Evolutionary conservation across 1,140 invertebrate species (phyloP).

Genomic region (Cyclina sinensis): DNA sequence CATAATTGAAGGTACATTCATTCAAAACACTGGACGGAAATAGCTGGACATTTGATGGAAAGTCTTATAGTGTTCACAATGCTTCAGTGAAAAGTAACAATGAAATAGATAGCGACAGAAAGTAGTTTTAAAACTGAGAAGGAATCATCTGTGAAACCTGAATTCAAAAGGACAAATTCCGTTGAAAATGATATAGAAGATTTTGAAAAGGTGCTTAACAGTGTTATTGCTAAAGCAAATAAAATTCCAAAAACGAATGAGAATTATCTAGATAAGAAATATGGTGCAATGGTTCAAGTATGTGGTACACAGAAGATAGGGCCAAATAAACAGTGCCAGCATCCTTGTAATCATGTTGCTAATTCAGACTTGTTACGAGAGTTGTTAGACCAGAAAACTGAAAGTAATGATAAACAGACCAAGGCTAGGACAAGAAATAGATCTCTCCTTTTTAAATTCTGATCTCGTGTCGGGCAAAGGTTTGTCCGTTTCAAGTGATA

Average conservation of each 20-base stretch:
- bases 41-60: conserved; percentile 41
- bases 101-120: background rate
- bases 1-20: conserved; percentile 23
- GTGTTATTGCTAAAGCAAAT: conserved; percentile 23
- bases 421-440: conserved; percentile 49
- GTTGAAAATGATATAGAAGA: conserved; percentile 50
- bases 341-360: conserved; percentile 5
- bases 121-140: background rate
- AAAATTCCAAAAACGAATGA: background rate
- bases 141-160: background rate
- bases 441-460: conserved; percentile 47
- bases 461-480: conserved; percentile 23
- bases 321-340: background rate
- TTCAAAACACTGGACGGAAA: conserved; percentile 46
- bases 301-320: background rate
- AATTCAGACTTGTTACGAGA: conserved; percentile 51
- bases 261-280: background rate
- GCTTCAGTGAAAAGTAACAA: background rate
- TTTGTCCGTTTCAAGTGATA: conserved; percentile 27
- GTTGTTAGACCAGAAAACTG: conserved; percentile 41
- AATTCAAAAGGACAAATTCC: conserved; percentile 8
- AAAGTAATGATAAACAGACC: background rate
- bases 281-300: background rate
- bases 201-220: conserved; percentile 54
- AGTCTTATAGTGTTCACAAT: background rate